These are phyloP conservation scores for Agrilus mali DNA, from an alignment of 2,888 invertebrate genomes.

Conservation along the genomic window DNA sequence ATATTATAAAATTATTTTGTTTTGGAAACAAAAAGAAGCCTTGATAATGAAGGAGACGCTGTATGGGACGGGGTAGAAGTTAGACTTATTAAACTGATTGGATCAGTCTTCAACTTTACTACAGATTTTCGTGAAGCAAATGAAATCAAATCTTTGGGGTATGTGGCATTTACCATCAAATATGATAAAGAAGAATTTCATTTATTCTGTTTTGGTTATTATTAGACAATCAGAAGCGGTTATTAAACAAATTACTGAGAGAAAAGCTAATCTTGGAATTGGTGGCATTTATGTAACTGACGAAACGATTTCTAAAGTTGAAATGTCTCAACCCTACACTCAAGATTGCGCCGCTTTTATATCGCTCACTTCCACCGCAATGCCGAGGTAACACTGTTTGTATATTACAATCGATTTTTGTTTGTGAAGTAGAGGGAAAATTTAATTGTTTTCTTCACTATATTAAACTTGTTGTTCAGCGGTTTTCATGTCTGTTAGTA, in stretches of 20 bases:
- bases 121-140: slow-evolving; percentile 52
- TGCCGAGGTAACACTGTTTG: slow-evolving; percentile 47
- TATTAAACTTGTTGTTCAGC: too few relatives aligned
- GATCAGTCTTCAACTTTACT: slow-evolving; percentile 56
- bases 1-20: too few relatives aligned
- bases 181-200: background rate
- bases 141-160: slow-evolving; percentile 35
- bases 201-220: background rate
- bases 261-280: slow-evolving; percentile 52
- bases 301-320: slow-evolving; percentile 38
- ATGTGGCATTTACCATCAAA: slow-evolving; percentile 8
- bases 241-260: slow-evolving; percentile 38
- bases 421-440: too few relatives aligned
- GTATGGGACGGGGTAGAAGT: slow-evolving; percentile 68
- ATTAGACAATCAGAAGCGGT: slow-evolving; percentile 49
- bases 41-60: slow-evolving; percentile 36
- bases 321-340: slow-evolving; percentile 52
- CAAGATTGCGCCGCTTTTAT: slow-evolving; percentile 69
- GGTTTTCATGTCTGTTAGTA: too few relatives aligned
- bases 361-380: slow-evolving; percentile 62
- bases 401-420: background rate
- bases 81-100: slow-evolving; percentile 47
- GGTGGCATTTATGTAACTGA: slow-evolving; percentile 58
- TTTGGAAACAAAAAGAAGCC: slow-evolving; percentile 16
- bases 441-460: too few relatives aligned